Evolutionary conservation across 2,113 vertebrate genomes (phyloP).

Genomic region (Fulica atra): DNA sequence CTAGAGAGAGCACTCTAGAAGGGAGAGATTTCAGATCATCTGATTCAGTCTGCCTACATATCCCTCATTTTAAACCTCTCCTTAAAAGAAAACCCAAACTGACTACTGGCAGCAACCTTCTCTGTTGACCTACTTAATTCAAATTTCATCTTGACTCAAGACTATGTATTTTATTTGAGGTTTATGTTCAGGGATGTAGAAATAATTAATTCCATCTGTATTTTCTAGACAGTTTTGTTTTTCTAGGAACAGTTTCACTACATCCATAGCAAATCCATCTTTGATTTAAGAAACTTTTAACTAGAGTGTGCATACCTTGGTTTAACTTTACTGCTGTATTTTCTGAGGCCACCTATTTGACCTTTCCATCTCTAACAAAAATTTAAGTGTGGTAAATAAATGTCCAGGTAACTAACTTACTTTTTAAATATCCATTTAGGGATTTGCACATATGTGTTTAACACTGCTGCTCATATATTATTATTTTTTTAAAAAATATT

Average conservation of each 20-base stretch:
- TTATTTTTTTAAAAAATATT: not conserved
- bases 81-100: not conserved
- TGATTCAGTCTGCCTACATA: not conserved
- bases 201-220: not conserved
- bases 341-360: not conserved
- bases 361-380: not conserved
- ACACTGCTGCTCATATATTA: not conserved
- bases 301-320: fast-evolving
- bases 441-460: not conserved
- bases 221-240: not conserved
- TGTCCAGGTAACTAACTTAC: not conserved
- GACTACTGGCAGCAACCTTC: not conserved
- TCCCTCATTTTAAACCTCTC: not conserved
- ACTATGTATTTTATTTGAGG: not conserved
- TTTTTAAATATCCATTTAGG: not conserved
- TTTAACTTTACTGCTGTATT: not conserved
- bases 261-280: not conserved
- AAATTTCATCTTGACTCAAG: not conserved
- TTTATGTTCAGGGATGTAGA: not conserved
- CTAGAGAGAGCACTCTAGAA: not conserved
- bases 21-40: not conserved
- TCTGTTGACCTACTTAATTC: not conserved
- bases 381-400: not conserved
- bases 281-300: not conserved
- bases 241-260: not conserved